Conservation (phyloP, 2,797 vertebrate genomes). For the Rhynchotus rufescens region DNA sequence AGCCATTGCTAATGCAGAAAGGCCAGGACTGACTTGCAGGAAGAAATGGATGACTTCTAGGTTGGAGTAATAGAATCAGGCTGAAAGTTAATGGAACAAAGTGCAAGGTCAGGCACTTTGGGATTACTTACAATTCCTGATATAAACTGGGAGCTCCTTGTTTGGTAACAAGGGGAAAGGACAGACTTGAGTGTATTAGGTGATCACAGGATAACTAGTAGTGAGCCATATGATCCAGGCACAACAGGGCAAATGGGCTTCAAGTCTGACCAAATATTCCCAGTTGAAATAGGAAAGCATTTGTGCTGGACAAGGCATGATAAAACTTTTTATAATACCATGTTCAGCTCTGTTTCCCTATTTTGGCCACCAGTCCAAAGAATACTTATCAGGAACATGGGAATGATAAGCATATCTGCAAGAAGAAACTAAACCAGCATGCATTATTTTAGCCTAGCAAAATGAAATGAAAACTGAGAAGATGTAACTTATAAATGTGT, state of each 20-base stretch:
- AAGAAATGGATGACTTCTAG: neutral
- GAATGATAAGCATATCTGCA: slow-evolving; percentile 45
- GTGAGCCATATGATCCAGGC: neutral
- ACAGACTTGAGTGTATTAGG: neutral
- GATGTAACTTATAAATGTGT: slow-evolving; percentile 21
- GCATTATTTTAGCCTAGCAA: slow-evolving; percentile 56
- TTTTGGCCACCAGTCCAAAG: neutral
- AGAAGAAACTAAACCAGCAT: slow-evolving; percentile 19
- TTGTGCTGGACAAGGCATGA: neutral
- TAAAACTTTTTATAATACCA: neutral
- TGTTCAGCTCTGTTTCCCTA: neutral
- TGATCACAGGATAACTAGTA: neutral
- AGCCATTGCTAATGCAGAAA: neutral
- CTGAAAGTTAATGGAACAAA: neutral
- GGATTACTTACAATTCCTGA: neutral
- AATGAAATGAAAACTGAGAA: slow-evolving; percentile 63
- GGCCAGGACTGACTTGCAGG: neutral
- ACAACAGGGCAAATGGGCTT: neutral
- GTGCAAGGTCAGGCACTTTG: neutral
- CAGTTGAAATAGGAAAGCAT: neutral
- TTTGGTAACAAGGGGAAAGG: neutral
- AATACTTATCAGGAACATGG: slow-evolving; percentile 33
- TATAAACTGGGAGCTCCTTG: neutral
- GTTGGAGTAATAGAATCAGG: neutral
- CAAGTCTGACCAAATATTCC: neutral